Base-by-base conservation (phyloP, 2,113 vertebrate species). In the Crocuta crocuta region DNA sequence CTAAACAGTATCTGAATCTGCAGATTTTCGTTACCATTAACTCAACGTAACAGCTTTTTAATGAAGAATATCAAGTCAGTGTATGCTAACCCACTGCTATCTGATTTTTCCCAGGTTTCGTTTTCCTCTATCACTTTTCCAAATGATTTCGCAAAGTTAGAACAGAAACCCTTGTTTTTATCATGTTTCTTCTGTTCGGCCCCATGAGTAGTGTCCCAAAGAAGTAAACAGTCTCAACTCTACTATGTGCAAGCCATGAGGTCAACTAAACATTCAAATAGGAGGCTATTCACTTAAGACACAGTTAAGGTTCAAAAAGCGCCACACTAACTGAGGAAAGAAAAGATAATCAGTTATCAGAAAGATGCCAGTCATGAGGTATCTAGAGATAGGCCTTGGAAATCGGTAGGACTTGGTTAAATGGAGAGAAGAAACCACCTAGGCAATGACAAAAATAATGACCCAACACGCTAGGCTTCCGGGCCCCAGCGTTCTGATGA, bases 21-120 rank as follows among this genome's bases (percentile, higher is more conserved):
- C 80, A 10, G 55, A 71, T 92, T 92, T 93, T 89, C 11, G 45
- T 93, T 95, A 65, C 31, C n/a, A 95, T 97, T 71, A 92, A 66
- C 21, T 71, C 63, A 88, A 63, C 26, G 13, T 76, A 96, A 84
- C 58, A 76, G 63, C 43, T 95, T 94, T 87, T 95, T 90, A 76
- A 88, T 84, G 87, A 96, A 58, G 43, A 73, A 43, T 23, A 80
- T 48, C 66, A 89, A 55, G 24, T 58, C 31, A 45, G 45, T 6
- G 45, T 79, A 55, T 89, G 82, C n/a, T 86, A 89, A 82, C 48
- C 33, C 70, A 43, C 0, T 70, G 39, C 33, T 92, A 28, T 50
- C 50, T 89, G 85, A 83, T 74, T 66, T 68, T 61, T 28, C 76
- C 48, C 17, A 50, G 74, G 43, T 5, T 80, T 53, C 78, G 31